Evolutionary conservation across 2,113 vertebrate genomes (phyloP).

Genomic region (Galeopterus variegatus): DNA sequence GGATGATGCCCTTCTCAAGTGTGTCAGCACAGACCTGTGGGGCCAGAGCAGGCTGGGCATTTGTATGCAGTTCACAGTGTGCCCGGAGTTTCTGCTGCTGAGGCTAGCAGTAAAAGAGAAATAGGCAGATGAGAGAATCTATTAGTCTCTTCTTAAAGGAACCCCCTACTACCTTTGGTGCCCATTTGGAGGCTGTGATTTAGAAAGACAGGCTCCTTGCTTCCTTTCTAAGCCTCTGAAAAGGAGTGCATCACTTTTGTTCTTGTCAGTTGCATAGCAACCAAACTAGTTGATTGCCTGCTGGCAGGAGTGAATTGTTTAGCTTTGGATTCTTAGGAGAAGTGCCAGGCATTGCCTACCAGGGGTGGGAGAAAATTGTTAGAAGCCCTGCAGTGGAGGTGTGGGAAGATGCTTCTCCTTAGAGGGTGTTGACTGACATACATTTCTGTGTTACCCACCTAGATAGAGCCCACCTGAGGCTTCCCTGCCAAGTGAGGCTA

Average conservation of each 20-base stretch:
- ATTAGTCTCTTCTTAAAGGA: conserved; percentile 11
- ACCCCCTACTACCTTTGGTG: not conserved
- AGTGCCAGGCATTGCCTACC: not conserved
- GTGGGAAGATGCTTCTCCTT: conserved; percentile 32
- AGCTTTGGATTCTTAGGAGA: conserved; percentile 49
- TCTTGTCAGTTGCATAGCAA: conserved; percentile 70
- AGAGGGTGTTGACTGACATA: not conserved
- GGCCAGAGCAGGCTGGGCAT: not conserved
- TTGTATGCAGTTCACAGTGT: not conserved
- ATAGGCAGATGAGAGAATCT: not conserved
- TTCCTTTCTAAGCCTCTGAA: conserved; percentile 41
- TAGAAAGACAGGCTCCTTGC: not conserved
- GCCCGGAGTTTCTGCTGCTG: not conserved
- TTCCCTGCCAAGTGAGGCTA: not conserved
- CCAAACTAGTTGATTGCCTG: conserved; percentile 64
- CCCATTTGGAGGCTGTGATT: not conserved
- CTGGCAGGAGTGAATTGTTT: conserved; percentile 52
- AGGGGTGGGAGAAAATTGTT: conserved; percentile 1
- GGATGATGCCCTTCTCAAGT: not conserved
- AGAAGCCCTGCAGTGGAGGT: not conserved
- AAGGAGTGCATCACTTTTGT: conserved; percentile 61
- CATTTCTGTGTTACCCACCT: not conserved
- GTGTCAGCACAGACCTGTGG: not conserved
- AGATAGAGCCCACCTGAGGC: not conserved
- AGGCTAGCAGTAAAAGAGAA: not conserved